Base-by-base conservation (phyloP, 2,888 invertebrate species). In the Amphipoea lucens region DNA sequence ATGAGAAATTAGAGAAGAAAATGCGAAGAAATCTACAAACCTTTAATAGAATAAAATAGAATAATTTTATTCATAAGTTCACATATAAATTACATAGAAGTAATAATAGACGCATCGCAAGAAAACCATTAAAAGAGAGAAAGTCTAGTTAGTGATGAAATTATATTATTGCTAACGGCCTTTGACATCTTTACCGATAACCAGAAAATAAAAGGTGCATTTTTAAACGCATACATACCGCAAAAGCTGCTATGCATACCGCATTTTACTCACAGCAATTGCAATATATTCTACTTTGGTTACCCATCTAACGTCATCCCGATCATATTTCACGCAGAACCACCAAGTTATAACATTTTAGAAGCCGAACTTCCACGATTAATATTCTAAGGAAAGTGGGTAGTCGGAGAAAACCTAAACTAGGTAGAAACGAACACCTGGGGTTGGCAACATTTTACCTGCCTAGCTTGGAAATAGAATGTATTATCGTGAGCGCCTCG, bases 391-490 rank as follows among this genome's bases (percentile, higher is more conserved):
- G 45, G 11, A 45, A 45, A 45, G 67, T 60, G 74, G 76, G 51
- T 79, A 66, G 68, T 69, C n/a, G 76, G 51, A 60, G 69, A 72
- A 87, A 84, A 81, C 81, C 72, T 81, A 72, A 84, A 73, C 79
- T 78, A 80, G 75, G 81, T 84, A 83, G 11, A 81, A 65, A n/a
- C 12, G 51, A 51, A 65, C 81, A 87, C 78, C 86, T 78, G 82
- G 74, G 75, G 62, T 51, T 76, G 79, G 84, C 76, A 57, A 86
- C 83, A 88, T 86, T 85, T 85, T 85, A 83, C 76, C 78, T 82
- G 81, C 57, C 79, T 82, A 70, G 76, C 76, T 73, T 82, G 74
- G 87, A 90, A 92, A 89, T 88, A 84, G 86, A 86, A 90, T 89
- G 82, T 86, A 90, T 91, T 90, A 89, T 79, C 81, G 88, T 67